Evolutionary conservation across 2,888 invertebrate species (phyloP).

Genomic region (Conomelus anceps): DNA sequence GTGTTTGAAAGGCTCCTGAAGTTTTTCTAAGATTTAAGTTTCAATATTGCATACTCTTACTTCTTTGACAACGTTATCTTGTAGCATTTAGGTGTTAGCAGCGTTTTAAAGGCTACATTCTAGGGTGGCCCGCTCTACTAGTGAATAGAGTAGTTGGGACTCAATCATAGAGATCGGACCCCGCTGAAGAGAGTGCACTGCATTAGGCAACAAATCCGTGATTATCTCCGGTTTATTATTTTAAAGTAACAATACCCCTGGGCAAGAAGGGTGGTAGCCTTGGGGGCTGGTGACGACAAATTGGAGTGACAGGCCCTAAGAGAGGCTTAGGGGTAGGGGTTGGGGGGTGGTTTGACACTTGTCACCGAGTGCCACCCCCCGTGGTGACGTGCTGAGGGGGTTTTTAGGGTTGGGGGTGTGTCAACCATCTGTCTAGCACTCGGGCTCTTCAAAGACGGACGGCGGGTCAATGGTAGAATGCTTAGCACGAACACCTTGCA

Average conservation of each 20-base stretch:
- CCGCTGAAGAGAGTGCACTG: neutral
- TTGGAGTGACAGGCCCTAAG: neutral
- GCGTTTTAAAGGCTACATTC: too few relatives aligned
- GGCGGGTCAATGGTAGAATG: neutral
- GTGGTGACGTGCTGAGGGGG: neutral
- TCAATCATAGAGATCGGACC: neutral
- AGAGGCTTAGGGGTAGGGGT: too few relatives aligned
- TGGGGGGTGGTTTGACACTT: neutral
- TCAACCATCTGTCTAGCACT: neutral
- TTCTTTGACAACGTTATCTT: too few relatives aligned
- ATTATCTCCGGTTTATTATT: conserved; percentile 3
- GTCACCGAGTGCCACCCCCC: neutral
- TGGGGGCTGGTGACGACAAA: neutral
- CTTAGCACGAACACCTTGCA: neutral
- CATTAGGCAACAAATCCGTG: conserved; percentile 2
- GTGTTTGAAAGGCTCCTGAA: too few relatives aligned
- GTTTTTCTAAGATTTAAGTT: too few relatives aligned
- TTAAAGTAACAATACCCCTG: neutral
- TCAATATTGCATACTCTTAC: too few relatives aligned
- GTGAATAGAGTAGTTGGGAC: too few relatives aligned
- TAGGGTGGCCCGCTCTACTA: neutral
- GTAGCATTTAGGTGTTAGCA: too few relatives aligned
- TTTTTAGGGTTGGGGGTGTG: too few relatives aligned
- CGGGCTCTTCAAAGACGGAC: too few relatives aligned
- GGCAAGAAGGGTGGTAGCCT: too few relatives aligned